A percentile compares a stretch with the other conserved stretches of the same genome.
These are phyloP conservation scores for Drosophila pandora DNA, from an alignment of 1,140 invertebrate genomes.

Conservation along the genomic window DNA sequence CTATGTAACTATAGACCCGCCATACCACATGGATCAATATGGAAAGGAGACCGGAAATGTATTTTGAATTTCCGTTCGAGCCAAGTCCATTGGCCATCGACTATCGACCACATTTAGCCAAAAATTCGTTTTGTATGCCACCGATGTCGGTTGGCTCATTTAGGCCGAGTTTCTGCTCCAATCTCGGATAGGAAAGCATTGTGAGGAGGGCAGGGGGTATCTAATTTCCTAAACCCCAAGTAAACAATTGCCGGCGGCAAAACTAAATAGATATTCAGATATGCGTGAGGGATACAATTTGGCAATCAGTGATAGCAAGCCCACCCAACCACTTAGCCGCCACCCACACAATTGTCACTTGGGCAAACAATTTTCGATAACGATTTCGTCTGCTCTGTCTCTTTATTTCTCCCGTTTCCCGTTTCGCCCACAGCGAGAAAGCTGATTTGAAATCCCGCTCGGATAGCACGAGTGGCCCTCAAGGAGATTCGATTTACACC, in stretches of 20 bases:
- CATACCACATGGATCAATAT: conserved; percentile 23
- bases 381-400: conserved; percentile 35
- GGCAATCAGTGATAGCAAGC: conserved; percentile 61
- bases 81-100: conserved; percentile 23
- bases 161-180: conserved; percentile 11
- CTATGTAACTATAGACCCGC: conserved; percentile 39
- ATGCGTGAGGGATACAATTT: conserved; percentile 64
- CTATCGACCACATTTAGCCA: conserved; percentile 20
- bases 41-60: conserved; percentile 58
- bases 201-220: conserved; percentile 13
- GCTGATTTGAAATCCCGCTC: conserved; percentile 84
- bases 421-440: conserved; percentile 80
- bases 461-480: conserved; percentile 83
- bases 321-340: conserved; percentile 32
- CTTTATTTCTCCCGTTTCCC: conserved; percentile 19
- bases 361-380: conserved; percentile 61
- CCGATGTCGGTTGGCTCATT: conserved; percentile 11
- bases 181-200: conserved; percentile 1
- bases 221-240: conserved; percentile 60
- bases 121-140: conserved; percentile 17
- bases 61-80: conserved; percentile 70
- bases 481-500: conserved; percentile 84
- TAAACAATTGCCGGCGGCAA: conserved; percentile 51
- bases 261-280: conserved; percentile 75
- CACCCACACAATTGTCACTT: conserved; percentile 63